Evolutionary conservation across 30 jellyfish, hydroid and myxozoan species (phyloP).

Genomic region (Pseudorhiza aurosa): DNA sequence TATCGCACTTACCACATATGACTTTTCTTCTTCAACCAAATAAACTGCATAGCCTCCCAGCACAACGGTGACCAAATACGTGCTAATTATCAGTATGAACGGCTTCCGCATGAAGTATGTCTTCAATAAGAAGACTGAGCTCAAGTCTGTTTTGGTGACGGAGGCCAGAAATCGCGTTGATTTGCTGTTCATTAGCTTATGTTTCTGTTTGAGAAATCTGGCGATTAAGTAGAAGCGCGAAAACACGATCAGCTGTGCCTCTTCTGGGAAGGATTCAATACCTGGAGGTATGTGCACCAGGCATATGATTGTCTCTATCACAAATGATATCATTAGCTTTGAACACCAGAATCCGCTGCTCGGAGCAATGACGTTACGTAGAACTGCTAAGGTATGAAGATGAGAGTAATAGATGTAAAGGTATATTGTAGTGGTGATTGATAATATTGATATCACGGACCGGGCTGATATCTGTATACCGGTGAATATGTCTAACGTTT

Average conservation of each 20-base stretch:
- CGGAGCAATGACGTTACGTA: constrained; percentile 67
- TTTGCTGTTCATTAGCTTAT: constrained; percentile 86
- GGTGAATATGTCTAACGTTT: constrained; percentile 55
- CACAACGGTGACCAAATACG: constrained; percentile 64
- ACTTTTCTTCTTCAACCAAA: constrained; percentile 61
- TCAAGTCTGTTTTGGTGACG: constrained; percentile 90
- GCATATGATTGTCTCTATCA: constrained; percentile 74
- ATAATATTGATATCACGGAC: constrained; percentile 57
- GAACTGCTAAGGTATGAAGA: constrained; percentile 57
- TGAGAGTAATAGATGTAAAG: constrained; percentile 72
- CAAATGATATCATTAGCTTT: constrained; percentile 21
- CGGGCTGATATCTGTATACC: constrained; percentile 72
- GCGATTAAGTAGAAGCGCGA: constrained; percentile 76
- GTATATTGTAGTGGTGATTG: constrained; percentile 65
- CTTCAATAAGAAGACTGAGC: constrained; percentile 82
- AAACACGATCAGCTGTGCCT: constrained; percentile 79
- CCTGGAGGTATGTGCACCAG: constrained; percentile 89
- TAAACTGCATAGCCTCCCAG: constrained; percentile 95
- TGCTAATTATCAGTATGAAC: constrained; percentile 64
- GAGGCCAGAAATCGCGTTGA: constrained; percentile 95
- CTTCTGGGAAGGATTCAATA: constrained; percentile 68
- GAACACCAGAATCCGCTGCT: constrained; percentile 57
- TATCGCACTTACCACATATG: constrained; percentile 75
- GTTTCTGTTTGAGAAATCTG: constrained; percentile 86
- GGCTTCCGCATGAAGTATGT: constrained; percentile 93